Evolutionary conservation across 2,113 vertebrate genomes (phyloP), one percentile per base, ranked within the genome.

Genomic region (Marcusenius ussheri): DNA sequence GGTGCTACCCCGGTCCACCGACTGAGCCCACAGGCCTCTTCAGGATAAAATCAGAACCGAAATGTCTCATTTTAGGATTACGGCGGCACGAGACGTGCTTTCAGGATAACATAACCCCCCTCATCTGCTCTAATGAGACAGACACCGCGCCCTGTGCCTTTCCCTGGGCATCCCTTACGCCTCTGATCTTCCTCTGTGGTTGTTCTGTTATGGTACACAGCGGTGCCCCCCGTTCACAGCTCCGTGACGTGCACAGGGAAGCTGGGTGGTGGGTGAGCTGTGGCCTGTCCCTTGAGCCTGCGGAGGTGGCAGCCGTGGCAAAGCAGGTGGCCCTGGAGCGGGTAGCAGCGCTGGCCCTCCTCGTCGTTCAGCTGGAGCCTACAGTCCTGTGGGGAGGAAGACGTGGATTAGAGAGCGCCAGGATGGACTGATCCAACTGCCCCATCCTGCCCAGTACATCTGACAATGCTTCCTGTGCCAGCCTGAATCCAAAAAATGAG

Each of bases 341-440:
- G 98, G 90, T 99, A 99, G 96, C 98, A 99, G 9, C 98, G 98
- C 89, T 97, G 98, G 62, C 98, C 98, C 70, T 99, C 98, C 89
- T 99, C 97, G 15, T 98, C 98, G 0, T 98, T 99, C 91, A 99
- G 95, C 96, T 99, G 98, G 88, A 99, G 96, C 88, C 96, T 95
- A 31, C 98, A 99, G 89, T 99, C 98, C 98, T 99, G 47, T 89
- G 17, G 88, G 88, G 92, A 56, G 49, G 74, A 35, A 74, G 19
- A 49, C 5, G 13, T 74, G 45, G 39, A 45, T 88, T 13, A 70
- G 13, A 19, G 35, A 77, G 9, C 8, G 27, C 17, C 39, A 13
- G 31, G 27, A 42, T 42, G 56, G 5, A 5, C 42, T 1, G 83
- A 8, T 39, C 74, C 35, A 42, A 80, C 74, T 39, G 74, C 35